Evolutionary conservation across 2,113 vertebrate species (phyloP).

Genomic region (Cyanoderma ruficeps): DNA sequence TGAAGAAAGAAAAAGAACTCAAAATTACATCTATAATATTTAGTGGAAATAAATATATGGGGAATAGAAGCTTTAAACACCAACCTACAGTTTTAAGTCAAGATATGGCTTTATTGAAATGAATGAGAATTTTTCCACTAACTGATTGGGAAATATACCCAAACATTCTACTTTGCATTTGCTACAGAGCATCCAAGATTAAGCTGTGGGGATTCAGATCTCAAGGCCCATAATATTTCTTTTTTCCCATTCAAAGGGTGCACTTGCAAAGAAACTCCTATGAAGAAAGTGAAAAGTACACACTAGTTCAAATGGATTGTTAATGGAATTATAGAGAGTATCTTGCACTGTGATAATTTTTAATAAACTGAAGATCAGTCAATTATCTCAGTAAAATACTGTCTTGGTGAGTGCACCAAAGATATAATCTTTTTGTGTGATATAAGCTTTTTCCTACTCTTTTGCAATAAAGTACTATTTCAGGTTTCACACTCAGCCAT

Average conservation of each 20-base stretch:
- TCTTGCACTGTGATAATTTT: neutral
- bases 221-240: neutral
- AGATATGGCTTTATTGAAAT: neutral
- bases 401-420: neutral
- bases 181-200: neutral
- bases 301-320: neutral
- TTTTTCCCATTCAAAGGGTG: neutral
- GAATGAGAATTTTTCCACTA: neutral
- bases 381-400: neutral
- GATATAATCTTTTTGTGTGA: neutral
- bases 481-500: neutral
- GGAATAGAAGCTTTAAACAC: neutral
- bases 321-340: neutral
- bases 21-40: neutral
- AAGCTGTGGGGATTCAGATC: neutral
- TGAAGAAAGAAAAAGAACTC: neutral
- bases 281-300: neutral
- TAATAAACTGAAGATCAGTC: neutral
- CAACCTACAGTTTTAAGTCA: neutral
- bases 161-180: neutral
- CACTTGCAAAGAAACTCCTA: neutral
- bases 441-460: neutral
- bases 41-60: neutral
- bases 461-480: neutral
- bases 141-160: neutral